Evolutionary conservation across 2,113 vertebrate genomes (phyloP).

Genomic region (Macrotus californicus): DNA sequence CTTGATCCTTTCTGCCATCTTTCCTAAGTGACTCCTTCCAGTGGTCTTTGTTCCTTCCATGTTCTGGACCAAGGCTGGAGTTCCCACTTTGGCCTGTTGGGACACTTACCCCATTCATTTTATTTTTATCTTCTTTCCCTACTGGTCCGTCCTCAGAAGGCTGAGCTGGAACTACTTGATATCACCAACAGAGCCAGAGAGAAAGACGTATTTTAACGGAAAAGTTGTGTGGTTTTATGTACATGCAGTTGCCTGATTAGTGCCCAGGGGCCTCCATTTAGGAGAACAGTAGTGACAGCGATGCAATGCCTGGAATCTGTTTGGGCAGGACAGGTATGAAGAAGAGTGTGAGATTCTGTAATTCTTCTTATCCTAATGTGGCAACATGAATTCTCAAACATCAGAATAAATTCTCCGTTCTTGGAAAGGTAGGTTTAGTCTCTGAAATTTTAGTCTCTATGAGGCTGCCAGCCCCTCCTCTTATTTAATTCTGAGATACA

Average conservation of each 20-base stretch:
- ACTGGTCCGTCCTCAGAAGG: slow-evolving; percentile 67
- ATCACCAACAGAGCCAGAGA: slow-evolving; percentile 60
- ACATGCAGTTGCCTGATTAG: slow-evolving; percentile 37
- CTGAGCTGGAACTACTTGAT: slow-evolving; percentile 13
- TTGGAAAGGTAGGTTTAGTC: slow-evolving; percentile 58
- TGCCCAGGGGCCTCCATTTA: slow-evolving; percentile 40
- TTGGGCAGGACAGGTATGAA: slow-evolving; percentile 25
- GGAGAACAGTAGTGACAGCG: slow-evolving; percentile 11
- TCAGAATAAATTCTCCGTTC: slow-evolving; percentile 53
- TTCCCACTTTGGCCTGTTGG: slow-evolving; percentile 79
- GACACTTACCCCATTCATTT: slow-evolving; percentile 79
- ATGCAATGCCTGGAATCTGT: neutral
- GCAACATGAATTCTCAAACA: slow-evolving; percentile 59
- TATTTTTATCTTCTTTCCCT: slow-evolving; percentile 65
- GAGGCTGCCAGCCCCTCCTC: slow-evolving; percentile 44
- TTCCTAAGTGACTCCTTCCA: slow-evolving; percentile 90
- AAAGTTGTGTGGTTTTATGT: slow-evolving; percentile 36
- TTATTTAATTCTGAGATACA: slow-evolving; percentile 44
- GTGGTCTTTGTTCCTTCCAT: slow-evolving; percentile 85
- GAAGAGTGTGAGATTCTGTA: slow-evolving; percentile 30
- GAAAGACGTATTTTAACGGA: slow-evolving; percentile 48
- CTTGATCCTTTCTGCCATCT: slow-evolving; percentile 87
- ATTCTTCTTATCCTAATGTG: slow-evolving; percentile 40
- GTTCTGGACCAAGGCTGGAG: slow-evolving; percentile 81
- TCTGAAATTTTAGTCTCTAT: slow-evolving; percentile 55